These are phyloP conservation scores for Phoebastria nigripes DNA, from an alignment of 2,797 vertebrate species.

Conservation along the genomic window DNA sequence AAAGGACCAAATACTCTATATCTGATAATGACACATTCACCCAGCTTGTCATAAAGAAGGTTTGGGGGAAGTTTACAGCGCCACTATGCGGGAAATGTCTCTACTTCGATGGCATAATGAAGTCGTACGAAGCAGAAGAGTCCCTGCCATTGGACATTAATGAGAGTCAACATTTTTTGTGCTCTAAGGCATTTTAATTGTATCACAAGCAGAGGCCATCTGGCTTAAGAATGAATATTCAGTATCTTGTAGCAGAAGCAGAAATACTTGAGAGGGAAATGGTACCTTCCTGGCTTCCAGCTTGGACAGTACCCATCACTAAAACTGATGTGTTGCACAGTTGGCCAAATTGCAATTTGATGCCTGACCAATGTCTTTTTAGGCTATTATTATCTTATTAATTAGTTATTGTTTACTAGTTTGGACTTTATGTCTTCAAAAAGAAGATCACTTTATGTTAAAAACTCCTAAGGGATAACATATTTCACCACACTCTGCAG, in stretches of 20 bases:
- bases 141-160: neutral
- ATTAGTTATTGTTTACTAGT: neutral
- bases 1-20: neutral
- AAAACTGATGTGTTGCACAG: neutral
- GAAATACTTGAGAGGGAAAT: neutral
- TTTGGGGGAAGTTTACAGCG: neutral
- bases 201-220: neutral
- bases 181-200: slow-evolving; percentile 1
- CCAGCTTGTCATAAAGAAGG: neutral
- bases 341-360: neutral
- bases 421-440: neutral
- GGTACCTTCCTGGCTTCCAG: neutral
- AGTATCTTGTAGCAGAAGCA: neutral
- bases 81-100: neutral
- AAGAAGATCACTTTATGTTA: neutral
- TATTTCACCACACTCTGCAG: neutral
- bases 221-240: slow-evolving; percentile 26
- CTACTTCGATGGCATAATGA: neutral
- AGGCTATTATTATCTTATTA: neutral
- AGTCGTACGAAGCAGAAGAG: neutral
- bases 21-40: neutral
- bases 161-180: neutral
- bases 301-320: neutral
- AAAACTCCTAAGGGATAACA: neutral
- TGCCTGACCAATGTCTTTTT: neutral